Percentiles rank a stretch among this genome's conserved stretches.
Conservation (phyloP, 2,888 invertebrate genomes). For the Parnassius apollo region DNA sequence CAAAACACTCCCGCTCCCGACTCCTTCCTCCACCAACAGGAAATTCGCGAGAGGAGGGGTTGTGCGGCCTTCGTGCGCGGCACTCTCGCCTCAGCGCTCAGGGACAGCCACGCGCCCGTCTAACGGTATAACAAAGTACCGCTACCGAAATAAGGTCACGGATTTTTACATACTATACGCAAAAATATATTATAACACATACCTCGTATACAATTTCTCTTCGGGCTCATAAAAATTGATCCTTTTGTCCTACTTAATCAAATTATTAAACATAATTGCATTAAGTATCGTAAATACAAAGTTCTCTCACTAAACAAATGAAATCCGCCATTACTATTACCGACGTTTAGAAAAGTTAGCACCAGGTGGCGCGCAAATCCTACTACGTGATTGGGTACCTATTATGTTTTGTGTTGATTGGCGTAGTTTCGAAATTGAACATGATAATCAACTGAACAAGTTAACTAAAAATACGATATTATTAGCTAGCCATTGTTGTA, state of each 20-base stretch:
- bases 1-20: conserved; percentile 79
- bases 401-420: conserved; percentile 42
- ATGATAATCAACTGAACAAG: neutral
- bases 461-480: too few species aligned
- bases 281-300: conserved; percentile 44
- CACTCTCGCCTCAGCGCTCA: conserved; percentile 43
- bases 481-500: too few species aligned
- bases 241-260: conserved; percentile 16
- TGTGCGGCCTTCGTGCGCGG: conserved; percentile 63
- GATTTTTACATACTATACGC: conserved; percentile 48
- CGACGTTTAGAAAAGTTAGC: conserved; percentile 43
- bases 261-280: conserved; percentile 12
- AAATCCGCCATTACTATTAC: conserved; percentile 70
- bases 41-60: conserved; percentile 76
- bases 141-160: conserved; percentile 77
- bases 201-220: conserved; percentile 41
- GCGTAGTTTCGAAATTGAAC: conserved; percentile 32
- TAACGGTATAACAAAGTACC: conserved; percentile 76
- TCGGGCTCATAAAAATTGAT: conserved; percentile 11
- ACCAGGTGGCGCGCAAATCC: conserved; percentile 61
- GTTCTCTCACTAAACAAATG: conserved; percentile 62
- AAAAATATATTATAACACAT: conserved; percentile 40
- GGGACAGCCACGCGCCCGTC: conserved; percentile 51
- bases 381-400: conserved; percentile 47
- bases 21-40: conserved; percentile 76